A percentile compares a stretch with the other conserved stretches of the same genome.
These are phyloP conservation scores for Zaprionus bogoriensis DNA, from an alignment of 2,888 invertebrate species.

Conservation along the genomic window DNA sequence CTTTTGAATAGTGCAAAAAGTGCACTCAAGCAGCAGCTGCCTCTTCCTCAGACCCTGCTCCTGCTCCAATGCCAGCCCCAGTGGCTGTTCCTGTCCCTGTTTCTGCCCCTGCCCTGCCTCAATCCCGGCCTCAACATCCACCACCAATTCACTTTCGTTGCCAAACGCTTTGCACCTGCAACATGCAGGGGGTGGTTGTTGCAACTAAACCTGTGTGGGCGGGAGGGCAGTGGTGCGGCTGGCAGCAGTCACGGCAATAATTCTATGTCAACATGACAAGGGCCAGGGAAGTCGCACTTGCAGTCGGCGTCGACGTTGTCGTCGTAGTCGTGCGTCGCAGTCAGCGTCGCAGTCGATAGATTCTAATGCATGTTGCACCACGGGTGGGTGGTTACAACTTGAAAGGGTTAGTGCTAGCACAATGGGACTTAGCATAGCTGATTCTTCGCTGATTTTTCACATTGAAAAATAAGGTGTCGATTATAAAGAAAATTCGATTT, in stretches of 20 bases:
- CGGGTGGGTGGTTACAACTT: constrained; percentile 34
- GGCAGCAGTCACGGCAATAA: constrained; percentile 43
- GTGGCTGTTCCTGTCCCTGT: neutral
- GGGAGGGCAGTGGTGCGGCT: constrained; percentile 14
- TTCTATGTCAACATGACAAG: constrained; percentile 74
- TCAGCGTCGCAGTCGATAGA: constrained; percentile 27
- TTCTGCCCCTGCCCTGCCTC: neutral
- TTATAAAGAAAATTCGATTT: too few relatives aligned
- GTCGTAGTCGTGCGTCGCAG: constrained; percentile 29
- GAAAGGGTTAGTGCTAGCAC: constrained; percentile 35
- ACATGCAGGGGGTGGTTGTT: constrained; percentile 33
- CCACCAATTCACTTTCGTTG: constrained; percentile 72
- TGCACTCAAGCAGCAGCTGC: constrained; percentile 67
- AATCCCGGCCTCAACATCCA: constrained; percentile 30
- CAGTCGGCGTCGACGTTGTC: neutral
- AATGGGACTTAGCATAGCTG: neutral
- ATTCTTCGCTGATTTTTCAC: neutral
- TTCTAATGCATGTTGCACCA: constrained; percentile 47
- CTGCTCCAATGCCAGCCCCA: neutral
- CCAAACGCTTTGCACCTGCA: constrained; percentile 56
- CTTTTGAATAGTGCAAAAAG: constrained; percentile 77
- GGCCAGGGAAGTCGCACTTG: constrained; percentile 11
- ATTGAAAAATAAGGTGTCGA: too few relatives aligned
- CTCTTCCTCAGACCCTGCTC: constrained; percentile 11
- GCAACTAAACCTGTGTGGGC: constrained; percentile 48